Base-by-base conservation (phyloP, 23 tunicate genomes). In the Clavelina lepadiformis region DNA sequence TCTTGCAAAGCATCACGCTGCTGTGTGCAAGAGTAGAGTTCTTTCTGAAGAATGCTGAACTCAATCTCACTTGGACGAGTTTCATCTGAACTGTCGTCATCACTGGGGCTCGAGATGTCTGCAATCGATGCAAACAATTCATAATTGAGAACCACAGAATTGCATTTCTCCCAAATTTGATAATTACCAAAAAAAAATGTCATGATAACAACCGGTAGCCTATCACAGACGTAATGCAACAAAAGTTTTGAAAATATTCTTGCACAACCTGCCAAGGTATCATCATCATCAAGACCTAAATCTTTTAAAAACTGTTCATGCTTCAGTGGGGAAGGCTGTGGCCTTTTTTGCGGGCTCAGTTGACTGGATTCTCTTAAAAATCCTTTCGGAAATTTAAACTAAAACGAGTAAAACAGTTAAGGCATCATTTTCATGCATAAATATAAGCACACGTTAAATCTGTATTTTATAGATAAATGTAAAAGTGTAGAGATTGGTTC, bases 291-390 rank as follows among this genome's bases (percentile, higher is more conserved):
- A 31, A 86, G 69, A 25, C 95, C 95, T 30, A 86, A 75, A 38
- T 86, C 95, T 65, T 72, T 71, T 85, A 77, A 63, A 46, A 86
- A 64, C 28, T 68, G 49, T 41, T 86, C 80, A 31, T 54, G 46
- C 37, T 86, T 86, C 21, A 77, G 62, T 2, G 95, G 95, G 4
- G 95, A 78, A 45, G 95, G 95, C 58, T 86, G 67, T 26, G 95
- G 95, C 4, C 85, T 60, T 15, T 28, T n/a, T 24, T 27, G 27
- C 6, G 20, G 18, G 7, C 26, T 38, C 7, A 36, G 3, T 26
- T 46, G 33, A 3, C 72, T 13, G 2, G 28, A n/a, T 19, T 25
- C 21, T 46, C n/a, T 46, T 20, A 45, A 45, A 35, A 63, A 19
- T 3, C 47, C 57, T 46, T 66, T 66, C 2, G 72, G 72, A 46